Evolutionary conservation across 2,113 vertebrate genomes (phyloP).

Genomic region (Mustelus asterias): DNA sequence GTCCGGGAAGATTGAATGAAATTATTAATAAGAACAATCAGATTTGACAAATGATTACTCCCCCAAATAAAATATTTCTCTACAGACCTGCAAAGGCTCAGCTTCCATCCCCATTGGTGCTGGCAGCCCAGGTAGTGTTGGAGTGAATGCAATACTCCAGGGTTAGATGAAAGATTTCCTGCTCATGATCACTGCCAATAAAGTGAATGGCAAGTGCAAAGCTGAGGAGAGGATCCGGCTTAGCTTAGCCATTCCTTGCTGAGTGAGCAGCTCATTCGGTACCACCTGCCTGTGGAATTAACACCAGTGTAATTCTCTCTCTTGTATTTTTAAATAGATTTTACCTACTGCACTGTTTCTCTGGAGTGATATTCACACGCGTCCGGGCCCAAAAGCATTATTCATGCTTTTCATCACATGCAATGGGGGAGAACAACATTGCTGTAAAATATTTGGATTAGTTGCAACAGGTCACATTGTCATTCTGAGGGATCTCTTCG

Average conservation of each 20-base stretch:
- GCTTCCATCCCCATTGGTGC: neutral
- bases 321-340: neutral
- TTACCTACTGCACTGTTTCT: neutral
- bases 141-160: neutral
- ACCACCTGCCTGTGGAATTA: too few species aligned
- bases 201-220: neutral
- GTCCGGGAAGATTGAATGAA: neutral
- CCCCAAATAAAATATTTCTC: neutral
- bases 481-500: neutral
- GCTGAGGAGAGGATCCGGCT: neutral
- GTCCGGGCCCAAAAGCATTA: neutral
- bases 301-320: neutral
- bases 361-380: neutral
- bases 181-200: neutral
- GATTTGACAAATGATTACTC: neutral
- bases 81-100: neutral
- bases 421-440: neutral
- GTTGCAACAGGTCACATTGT: neutral
- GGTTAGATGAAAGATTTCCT: neutral
- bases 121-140: neutral
- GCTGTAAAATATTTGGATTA: neutral
- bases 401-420: neutral
- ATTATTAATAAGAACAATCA: neutral
- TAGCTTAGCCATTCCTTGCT: neutral
- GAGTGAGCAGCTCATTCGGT: neutral